Percentiles rank a stretch among this genome's conserved stretches.
These are phyloP conservation scores for Bujurquina vittata DNA, from an alignment of 2,113 vertebrate species.

Conservation along the genomic window DNA sequence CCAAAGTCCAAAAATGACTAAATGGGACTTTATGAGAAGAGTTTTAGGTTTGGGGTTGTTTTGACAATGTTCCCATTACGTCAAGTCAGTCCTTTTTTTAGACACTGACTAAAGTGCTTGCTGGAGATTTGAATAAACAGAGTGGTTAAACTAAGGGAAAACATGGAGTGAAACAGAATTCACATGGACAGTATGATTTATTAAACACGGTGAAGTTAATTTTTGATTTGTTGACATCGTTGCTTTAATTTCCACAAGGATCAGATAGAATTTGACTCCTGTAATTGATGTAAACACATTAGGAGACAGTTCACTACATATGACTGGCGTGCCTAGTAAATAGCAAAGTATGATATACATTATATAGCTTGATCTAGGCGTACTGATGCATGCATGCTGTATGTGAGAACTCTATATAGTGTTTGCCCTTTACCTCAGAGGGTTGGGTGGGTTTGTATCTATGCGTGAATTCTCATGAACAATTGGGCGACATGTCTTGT, in stretches of 20 bases:
- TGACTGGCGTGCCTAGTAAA: neutral
- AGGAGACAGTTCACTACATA: neutral
- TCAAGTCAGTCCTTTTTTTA: constrained; percentile 59
- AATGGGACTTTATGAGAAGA: constrained; percentile 29
- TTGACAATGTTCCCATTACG: constrained; percentile 57
- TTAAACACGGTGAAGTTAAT: constrained; percentile 13
- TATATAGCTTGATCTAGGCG: neutral
- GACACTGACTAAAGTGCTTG: constrained; percentile 39
- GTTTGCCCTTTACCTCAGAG: neutral
- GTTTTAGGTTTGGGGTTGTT: constrained; percentile 28
- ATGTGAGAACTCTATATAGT: neutral
- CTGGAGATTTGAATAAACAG: constrained; percentile 47
- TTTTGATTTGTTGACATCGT: constrained; percentile 42
- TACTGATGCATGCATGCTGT: neutral
- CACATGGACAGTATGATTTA: constrained; percentile 13
- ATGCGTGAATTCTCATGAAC: neutral
- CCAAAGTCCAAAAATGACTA: neutral
- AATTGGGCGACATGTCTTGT: neutral
- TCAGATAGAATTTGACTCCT: neutral
- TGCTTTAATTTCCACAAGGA: constrained; percentile 30
- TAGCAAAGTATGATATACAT: neutral
- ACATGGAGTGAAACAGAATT: constrained; percentile 32
- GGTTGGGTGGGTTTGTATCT: neutral
- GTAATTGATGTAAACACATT: constrained; percentile 2
- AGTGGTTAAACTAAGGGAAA: constrained; percentile 23